Conservation (phyloP, 2,113 vertebrate genomes). For the Campylomormyrus numenius region DNA sequence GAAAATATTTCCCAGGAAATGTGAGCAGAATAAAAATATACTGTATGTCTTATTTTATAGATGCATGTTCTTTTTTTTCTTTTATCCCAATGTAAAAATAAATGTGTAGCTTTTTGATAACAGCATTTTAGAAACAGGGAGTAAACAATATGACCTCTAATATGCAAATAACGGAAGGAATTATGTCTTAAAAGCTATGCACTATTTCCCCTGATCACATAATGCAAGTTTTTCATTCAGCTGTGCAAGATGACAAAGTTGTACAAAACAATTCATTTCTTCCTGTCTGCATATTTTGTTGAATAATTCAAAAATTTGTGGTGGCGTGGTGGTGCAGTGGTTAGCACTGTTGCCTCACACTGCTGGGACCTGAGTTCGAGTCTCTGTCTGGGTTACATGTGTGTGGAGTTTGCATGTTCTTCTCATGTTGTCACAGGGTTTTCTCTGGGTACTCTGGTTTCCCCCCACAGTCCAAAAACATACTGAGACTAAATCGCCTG, state of each 20-base stretch:
- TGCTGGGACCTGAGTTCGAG: too few species aligned
- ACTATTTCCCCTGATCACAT: neutral
- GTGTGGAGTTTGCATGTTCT: too few species aligned
- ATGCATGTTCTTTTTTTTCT: neutral
- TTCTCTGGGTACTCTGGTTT: too few species aligned
- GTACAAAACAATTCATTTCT: neutral
- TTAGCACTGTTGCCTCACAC: too few species aligned
- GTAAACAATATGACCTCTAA: neutral
- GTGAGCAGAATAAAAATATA: neutral
- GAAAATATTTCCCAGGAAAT: neutral
- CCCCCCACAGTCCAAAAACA: too few species aligned
- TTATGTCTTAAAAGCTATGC: neutral
- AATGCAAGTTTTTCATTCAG: neutral
- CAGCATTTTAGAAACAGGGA: neutral
- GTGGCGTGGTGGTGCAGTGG: too few species aligned
- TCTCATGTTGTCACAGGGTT: too few species aligned
- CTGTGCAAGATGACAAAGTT: neutral
- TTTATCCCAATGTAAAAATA: neutral
- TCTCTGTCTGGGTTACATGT: too few species aligned
- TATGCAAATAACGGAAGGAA: neutral
- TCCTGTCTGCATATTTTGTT: neutral
- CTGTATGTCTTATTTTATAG: neutral
- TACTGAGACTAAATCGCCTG: too few species aligned
- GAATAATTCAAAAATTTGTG: neutral
- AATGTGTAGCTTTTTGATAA: neutral